These are phyloP conservation scores for Pomatostomus ruficeps DNA, from an alignment of 2,113 vertebrate species.

Conservation along the genomic window DNA sequence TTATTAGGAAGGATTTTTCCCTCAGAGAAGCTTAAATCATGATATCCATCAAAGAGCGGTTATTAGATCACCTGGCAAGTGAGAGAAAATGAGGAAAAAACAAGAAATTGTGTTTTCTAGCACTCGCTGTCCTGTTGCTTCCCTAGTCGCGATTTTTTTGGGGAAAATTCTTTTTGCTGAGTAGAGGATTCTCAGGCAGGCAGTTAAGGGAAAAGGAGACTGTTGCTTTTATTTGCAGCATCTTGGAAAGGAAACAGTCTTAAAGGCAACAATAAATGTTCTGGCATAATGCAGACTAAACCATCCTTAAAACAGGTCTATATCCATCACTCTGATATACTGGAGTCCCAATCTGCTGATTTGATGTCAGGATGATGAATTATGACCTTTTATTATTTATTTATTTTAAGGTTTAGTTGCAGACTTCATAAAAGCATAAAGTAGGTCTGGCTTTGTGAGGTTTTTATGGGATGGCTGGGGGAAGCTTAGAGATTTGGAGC, in stretches of 20 bases:
- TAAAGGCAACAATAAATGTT: conserved; percentile 20
- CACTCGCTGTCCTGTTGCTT: neutral
- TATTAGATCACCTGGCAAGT: neutral
- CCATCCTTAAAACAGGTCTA: conserved; percentile 28
- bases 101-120: neutral
- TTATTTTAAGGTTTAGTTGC: conserved; percentile 43
- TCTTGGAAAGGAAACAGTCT: neutral
- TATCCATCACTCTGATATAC: conserved; percentile 50
- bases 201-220: neutral
- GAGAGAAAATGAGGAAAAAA: neutral
- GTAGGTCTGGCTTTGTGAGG: neutral
- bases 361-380: conserved; percentile 62
- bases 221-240: neutral
- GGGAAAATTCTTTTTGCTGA: neutral
- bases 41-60: neutral
- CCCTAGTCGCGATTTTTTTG: neutral
- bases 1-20: neutral
- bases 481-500: neutral
- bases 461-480: neutral
- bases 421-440: conserved; percentile 44
- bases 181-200: neutral
- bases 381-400: conserved; percentile 49
- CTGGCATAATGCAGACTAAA: conserved; percentile 40
- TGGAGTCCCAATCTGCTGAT: conserved; percentile 54
- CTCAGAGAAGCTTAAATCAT: neutral